Evolutionary conservation across 1,140 invertebrate species (phyloP), one percentile per base, ranked within the genome.

Genomic region (Neodiprion virginianus): DNA sequence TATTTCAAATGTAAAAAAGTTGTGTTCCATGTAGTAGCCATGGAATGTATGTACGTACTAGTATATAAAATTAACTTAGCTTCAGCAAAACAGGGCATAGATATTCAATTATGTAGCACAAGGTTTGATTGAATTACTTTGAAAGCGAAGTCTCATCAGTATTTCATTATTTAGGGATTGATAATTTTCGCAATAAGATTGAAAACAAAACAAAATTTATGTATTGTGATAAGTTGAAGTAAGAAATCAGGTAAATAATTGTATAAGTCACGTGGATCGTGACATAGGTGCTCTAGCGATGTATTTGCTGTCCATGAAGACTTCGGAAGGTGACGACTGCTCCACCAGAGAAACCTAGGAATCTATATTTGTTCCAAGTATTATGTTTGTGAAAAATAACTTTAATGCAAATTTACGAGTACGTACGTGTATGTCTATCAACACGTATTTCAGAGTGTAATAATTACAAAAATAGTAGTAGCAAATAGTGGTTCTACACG

Each of bases 261-360:
- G 67, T 69, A 23, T 12, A 69, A 17, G 40, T 65, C 1, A 69
- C 10, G n/a, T 69, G 67, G 40, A 21, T 69, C 17, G n/a, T 69
- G 40, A 69, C n/a, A 14, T 69, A 69, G 67, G 67, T 69, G 21
- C 67, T 11, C 11, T 14, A 47, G 67, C 21, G 21, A 69, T 7
- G 67, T 69, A 21, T 69, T 23, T 69, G 67, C 17, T 69, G 21
- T 69, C 67, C 40, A 11, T 69, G 67, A 69, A 69, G 67, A 8
- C 67, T 23, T 47, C 67, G 67, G 21, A 69, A 7, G 67, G 11
- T 47, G 67, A 69, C 5, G 21, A 47, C 53, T 61, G 53, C 67
- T 23, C 17, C 14, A 69, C 11, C 40, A 21, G 67, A 21, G 9
- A 69, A 47, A 69, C 67, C 5, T 7, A 61, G 53, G n/a, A 61